phyloP scores from a whole-genome alignment of 2,797 vertebrate genomes.

The Gambusia yucatana region DNA sequence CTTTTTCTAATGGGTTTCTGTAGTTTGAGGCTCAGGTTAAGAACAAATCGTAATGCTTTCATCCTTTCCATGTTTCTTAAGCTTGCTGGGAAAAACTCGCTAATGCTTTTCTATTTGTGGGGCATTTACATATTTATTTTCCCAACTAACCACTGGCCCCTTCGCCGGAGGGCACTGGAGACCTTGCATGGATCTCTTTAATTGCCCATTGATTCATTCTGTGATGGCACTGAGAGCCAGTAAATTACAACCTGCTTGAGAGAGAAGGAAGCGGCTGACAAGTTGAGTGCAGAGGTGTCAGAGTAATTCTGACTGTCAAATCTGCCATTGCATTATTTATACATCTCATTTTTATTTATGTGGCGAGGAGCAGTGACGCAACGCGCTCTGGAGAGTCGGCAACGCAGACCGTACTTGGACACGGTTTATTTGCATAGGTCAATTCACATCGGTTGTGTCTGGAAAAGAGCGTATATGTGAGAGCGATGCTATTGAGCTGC shows the following conservation, averaged over 20 bases:
- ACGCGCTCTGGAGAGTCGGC: slow-evolving; percentile 45
- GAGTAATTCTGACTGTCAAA: slow-evolving; percentile 43
- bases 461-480: slow-evolving; percentile 21
- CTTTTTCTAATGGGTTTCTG: no score
- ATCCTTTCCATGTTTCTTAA: background rate
- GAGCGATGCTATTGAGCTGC: slow-evolving; percentile 20
- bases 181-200: slow-evolving; percentile 62
- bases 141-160: slow-evolving; percentile 45
- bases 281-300: slow-evolving; percentile 25
- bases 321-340: slow-evolving; percentile 68
- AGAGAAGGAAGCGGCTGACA: slow-evolving; percentile 38
- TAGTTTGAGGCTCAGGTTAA: slow-evolving; percentile 18
- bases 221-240: slow-evolving; percentile 61
- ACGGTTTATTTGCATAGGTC: slow-evolving; percentile 70
- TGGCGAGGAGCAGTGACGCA: slow-evolving; percentile 58
- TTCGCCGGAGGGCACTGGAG: slow-evolving; percentile 49
- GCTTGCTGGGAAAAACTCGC: slow-evolving; percentile 32
- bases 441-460: slow-evolving; percentile 24
- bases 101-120: slow-evolving; percentile 35
- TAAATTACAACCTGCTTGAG: slow-evolving; percentile 69
- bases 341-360: slow-evolving; percentile 71
- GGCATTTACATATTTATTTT: slow-evolving; percentile 77
- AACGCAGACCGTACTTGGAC: slow-evolving; percentile 39
- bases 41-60: background rate
- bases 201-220: slow-evolving; percentile 83